Evolutionary conservation across 2,797 vertebrate genomes (phyloP), one percentile per base, ranked within the genome.

Genomic region (Galago senegalensis): DNA sequence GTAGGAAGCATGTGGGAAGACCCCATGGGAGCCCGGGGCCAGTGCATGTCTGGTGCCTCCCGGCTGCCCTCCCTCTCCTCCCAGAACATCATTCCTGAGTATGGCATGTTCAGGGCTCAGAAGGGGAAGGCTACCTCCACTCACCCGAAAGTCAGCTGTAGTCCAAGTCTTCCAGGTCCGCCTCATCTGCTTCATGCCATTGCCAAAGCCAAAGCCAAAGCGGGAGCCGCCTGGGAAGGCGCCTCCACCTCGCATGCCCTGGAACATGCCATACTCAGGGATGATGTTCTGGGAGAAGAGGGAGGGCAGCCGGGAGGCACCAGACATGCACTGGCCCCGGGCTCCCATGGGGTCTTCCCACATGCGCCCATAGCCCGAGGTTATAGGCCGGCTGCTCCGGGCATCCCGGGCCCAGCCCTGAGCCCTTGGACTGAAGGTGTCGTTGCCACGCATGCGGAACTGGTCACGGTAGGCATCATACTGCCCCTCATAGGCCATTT

Each of bases 241-340:
- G 14, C 94, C 93, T 84, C 97, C 97, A 73, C 99, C 99, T 94
- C 99, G 99, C 98, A 99, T 98, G 95, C 99, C 99, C 97, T 99
- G 99, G 99, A 99, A 99, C 98, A 98, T 99, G 98, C 99, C 98
- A 91, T 98, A 99, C 96, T 99, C 99, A 10, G 99, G 99, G 98
- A 99, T 99, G 98, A 99, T 99, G 98, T 99, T 99, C 98, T 99
- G 99, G 98, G 99, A 99, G 98, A 99, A 99, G 98, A 99, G 99
- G 96, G 99, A 99, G 91, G 99, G 99, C 97, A 99, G 99, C 98
- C 99, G 99, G 92, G 97, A 97, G 81, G 98, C 97, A 58, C 98
- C 97, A 1, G 97, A 98, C 88, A 97, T 97, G 65, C 98, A 98
- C 16, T 97, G 96, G 98, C 99, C 99, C 98, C 99, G 99, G 96